A percentile compares a stretch with the other conserved stretches of the same genome.
phyloP scores from a whole-genome alignment of 2,797 vertebrate genomes.

The Macropodus opercularis region DNA sequence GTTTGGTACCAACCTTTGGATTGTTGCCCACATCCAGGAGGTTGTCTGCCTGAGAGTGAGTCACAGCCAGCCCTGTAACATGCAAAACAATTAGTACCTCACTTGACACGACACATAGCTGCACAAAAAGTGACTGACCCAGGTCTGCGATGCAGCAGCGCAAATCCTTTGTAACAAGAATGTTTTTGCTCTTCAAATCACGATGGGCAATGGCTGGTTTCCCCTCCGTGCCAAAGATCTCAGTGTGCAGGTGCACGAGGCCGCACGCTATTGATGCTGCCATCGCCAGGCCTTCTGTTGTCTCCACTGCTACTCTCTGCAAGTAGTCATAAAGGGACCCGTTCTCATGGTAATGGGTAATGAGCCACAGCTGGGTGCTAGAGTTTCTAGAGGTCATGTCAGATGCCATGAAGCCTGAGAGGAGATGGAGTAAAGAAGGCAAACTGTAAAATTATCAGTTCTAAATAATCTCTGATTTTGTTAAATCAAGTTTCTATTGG shows the following conservation, averaged over 20 bases:
- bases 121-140: conserved; percentile 64
- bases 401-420: conserved; percentile 86
- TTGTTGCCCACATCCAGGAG: conserved; percentile 86
- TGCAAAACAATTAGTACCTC: no score
- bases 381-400: conserved; percentile 89
- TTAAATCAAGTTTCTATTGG: no score
- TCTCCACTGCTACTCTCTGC: conserved; percentile 84
- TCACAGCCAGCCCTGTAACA: conserved; percentile 82
- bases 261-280: conserved; percentile 82
- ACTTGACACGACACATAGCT: no score
- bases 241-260: conserved; percentile 85
- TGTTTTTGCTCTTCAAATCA: conserved; percentile 88
- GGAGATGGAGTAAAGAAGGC: not conserved
- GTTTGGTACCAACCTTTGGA: conserved; percentile 87
- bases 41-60: conserved; percentile 85
- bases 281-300: conserved; percentile 82
- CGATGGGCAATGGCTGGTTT: conserved; percentile 87
- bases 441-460: not conserved
- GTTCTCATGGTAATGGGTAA: conserved; percentile 87
- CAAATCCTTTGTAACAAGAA: conserved; percentile 85
- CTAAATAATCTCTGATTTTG: not conserved
- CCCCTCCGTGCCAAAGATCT: conserved; percentile 86
- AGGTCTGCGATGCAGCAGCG: conserved; percentile 87
- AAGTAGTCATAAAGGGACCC: conserved; percentile 87
- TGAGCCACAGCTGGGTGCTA: conserved; percentile 88